Base-by-base conservation (phyloP, 1,140 invertebrate species). In the Trichonephila clavipes region DNA sequence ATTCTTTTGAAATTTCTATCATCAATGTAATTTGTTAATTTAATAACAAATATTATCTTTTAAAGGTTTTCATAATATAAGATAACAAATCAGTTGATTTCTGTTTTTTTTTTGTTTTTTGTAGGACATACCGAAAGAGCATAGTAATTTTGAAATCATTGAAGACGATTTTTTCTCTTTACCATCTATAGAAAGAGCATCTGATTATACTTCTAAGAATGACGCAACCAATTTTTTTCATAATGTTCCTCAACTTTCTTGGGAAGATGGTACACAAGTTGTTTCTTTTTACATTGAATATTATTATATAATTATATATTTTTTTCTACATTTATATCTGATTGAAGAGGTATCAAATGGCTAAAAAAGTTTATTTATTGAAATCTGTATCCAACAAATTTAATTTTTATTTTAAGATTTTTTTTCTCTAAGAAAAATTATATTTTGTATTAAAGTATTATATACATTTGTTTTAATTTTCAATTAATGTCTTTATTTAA, bases 61-160 rank as follows among this genome's bases (percentile, higher is more conserved):
- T 19, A 18, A 40, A 77, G 34, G 0, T 16, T 51, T 51, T 51
- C 7, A 7, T 18, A 6, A 40, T 19, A 0, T 14, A 72, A 28
- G 18, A 40, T 34, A 14, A 40, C 34, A 40, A 40, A 34, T 18
- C 16, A 18, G 18, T 77, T 77, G 12, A 6, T 77, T 77, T 28
- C 18, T 40, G 18, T 12, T 82, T n/a, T 90, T 34, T 0, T 51
- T 2, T 51, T 1, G 0, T 82, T n/a, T 90, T 90, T 12, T 62
- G 34, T 40, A 90, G 90, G 40, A 21, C 58, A 2, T 92, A n/a
- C 66, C 61, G 12, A 24, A 40, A 19, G 21, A 40, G 0, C 24
- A 92, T 28, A 28, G 24, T 51, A 92, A 92, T 69, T 85, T 85
- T 18, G 90, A 92, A 85, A 58, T 92, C n/a, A 34, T 92, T 58